Base-by-base conservation (phyloP, 2,113 vertebrate species). In the Cynoglossus semilaevis region DNA sequence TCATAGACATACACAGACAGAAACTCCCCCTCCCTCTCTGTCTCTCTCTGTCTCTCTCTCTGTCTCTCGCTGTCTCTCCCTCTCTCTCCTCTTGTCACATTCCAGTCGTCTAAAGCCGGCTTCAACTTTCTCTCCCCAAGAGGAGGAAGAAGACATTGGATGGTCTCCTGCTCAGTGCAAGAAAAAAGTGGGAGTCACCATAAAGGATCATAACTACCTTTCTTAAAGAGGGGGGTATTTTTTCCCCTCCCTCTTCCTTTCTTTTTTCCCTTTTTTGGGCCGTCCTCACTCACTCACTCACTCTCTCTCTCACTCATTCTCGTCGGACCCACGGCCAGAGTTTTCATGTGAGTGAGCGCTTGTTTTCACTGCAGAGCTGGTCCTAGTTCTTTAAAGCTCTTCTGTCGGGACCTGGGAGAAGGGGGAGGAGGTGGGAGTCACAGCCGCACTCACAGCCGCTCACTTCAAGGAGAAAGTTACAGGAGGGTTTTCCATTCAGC, bases 81-180 rank as follows among this genome's bases (percentile, higher is more conserved):
- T 63, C 40, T 51, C 65, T 80, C 84, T 63, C 48, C 58, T 52
- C 72, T 87, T 87, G 86, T 90, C 89, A 86, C 87, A 42, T 87
- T 80, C 80, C 90, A 71, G 81, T 83, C 74, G 76, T 86, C 77
- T 67, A 77, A 84, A 85, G 70, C 70, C 46, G 52, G 71, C 59
- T 81, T 81, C 83, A 80, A 83, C 82, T 84, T 83, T 80, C 80
- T 77, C 71, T 76, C 46, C 58, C 62, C 48, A 54, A 51, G 68
- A 59, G 62, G 34, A 68, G 69, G 65, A 78, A 73, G 56, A 72
- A 41, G 37, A 66, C 44, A 52, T 51, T 54, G 68, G 59, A 37
- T 13, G 47, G 72, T 22, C 45, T 19, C 57, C 34, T 44, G 22
- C 22, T 29, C 22, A 29, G 3, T 29, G 22, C 64, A 77, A 22